Conservation (phyloP, 1,140 invertebrate species). For the Lepidurus packardi region DNA sequence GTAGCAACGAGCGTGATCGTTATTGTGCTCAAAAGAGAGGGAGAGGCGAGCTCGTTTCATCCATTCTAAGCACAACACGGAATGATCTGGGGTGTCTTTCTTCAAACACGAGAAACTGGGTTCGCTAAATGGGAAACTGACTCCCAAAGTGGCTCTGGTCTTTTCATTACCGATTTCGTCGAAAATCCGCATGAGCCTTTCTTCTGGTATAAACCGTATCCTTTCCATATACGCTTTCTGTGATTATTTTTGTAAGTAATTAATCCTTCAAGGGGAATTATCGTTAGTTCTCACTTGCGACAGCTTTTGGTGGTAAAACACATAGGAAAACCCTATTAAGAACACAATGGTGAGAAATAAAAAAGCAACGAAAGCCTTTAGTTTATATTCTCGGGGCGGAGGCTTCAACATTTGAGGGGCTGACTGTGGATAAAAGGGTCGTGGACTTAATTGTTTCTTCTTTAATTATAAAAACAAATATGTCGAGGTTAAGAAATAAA, state of each 20-base stretch:
- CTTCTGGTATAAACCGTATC: slow-evolving; percentile 73
- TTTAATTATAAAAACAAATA: not conserved
- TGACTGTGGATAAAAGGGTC: slow-evolving; percentile 43
- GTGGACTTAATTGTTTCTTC: not conserved
- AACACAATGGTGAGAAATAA: slow-evolving; percentile 73
- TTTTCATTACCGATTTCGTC: slow-evolving; percentile 64
- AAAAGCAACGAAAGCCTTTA: slow-evolving; percentile 69
- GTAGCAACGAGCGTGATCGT: slow-evolving; percentile 57
- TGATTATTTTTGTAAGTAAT: slow-evolving; percentile 28
- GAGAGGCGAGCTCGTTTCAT: slow-evolving; percentile 65
- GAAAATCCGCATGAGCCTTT: slow-evolving; percentile 65
- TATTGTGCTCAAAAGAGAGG: slow-evolving; percentile 48
- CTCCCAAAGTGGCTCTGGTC: slow-evolving; percentile 62
- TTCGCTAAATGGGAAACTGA: slow-evolving; percentile 49
- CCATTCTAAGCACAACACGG: slow-evolving; percentile 70
- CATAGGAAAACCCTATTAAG: slow-evolving; percentile 72
- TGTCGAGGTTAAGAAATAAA: not conserved
- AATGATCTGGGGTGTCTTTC: slow-evolving; percentile 50
- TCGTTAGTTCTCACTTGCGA: slow-evolving; percentile 45
- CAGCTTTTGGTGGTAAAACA: slow-evolving; percentile 73
- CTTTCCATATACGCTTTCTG: slow-evolving; percentile 74
- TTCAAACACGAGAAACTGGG: slow-evolving; percentile 63
- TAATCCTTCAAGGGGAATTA: not conserved
- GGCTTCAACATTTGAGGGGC: slow-evolving; percentile 50
- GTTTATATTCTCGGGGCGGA: slow-evolving; percentile 56